Evolutionary conservation across 2,113 vertebrate genomes (phyloP).

Genomic region (Notarius lentiginosus): DNA sequence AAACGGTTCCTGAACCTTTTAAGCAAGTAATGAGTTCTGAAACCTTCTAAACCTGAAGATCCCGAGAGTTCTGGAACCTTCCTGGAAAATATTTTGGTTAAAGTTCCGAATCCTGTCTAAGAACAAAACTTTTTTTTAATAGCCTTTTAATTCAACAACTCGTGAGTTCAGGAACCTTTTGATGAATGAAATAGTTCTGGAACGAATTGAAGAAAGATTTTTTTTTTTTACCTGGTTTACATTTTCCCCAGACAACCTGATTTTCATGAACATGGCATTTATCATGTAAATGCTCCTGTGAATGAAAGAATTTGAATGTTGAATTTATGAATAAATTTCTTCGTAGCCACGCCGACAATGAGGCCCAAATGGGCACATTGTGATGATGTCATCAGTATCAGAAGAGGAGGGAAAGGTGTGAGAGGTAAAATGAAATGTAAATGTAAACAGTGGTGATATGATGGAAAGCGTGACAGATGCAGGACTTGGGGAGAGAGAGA

Average conservation of each 20-base stretch:
- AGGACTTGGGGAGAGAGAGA: not conserved
- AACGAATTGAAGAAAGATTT: not conserved
- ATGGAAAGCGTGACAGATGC: not conserved
- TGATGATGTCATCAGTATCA: constrained; percentile 1
- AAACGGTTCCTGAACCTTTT: not conserved
- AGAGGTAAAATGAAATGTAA: constrained; percentile 23
- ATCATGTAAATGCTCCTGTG: not conserved
- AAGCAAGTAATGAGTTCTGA: not conserved
- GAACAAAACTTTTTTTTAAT: not conserved
- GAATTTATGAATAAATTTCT: not conserved
- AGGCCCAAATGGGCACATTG: not conserved
- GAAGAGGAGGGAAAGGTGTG: not conserved
- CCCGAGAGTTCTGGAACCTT: not conserved
- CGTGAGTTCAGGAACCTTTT: not conserved
- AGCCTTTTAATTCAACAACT: not conserved
- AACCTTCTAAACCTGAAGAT: not conserved
- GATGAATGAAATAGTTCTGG: not conserved
- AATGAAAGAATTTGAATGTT: not conserved
- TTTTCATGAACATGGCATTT: not conserved
- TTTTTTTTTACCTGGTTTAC: not conserved
- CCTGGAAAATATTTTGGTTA: not conserved
- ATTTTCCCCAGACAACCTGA: not conserved
- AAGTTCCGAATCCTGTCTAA: not conserved
- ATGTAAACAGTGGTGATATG: constrained; percentile 16
- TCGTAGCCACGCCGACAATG: too few relatives aligned